Conservation (phyloP, 2,113 vertebrate genomes). For the Barnardius zonarius region DNA sequence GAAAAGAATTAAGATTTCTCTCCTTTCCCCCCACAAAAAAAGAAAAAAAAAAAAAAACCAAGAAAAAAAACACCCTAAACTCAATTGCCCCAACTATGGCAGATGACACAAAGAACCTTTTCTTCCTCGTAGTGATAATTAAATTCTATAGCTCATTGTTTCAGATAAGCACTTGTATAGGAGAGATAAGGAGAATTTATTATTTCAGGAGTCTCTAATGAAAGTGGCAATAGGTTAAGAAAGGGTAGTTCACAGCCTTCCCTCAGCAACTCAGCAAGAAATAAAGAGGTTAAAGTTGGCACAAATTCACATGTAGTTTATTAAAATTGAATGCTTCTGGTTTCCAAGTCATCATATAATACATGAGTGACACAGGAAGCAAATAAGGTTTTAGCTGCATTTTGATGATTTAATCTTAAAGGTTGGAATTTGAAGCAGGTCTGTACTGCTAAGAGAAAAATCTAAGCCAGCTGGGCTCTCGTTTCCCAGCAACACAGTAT, state of each 20-base stretch:
- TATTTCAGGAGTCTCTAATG: background rate
- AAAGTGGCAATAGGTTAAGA: background rate
- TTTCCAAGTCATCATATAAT: background rate
- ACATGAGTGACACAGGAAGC: background rate
- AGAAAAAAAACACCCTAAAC: background rate
- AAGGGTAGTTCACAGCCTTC: background rate
- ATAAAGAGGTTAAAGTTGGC: background rate
- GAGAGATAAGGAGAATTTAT: background rate
- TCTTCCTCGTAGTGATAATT: background rate
- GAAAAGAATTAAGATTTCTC: background rate
- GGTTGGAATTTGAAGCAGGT: background rate
- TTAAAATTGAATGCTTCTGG: background rate
- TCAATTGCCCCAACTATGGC: background rate
- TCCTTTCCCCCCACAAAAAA: background rate
- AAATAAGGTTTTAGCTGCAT: background rate
- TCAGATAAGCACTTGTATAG: background rate
- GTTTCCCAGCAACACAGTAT: background rate
- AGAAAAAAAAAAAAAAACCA: background rate
- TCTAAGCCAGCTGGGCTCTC: background rate
- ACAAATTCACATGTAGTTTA: background rate
- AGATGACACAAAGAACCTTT: background rate
- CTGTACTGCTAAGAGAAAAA: background rate
- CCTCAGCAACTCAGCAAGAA: background rate
- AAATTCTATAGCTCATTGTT: constrained; percentile 27
- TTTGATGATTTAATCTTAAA: constrained; percentile 29